Evolutionary conservation across 2,113 vertebrate genomes (phyloP).

Genomic region (Lagopus leucura): DNA sequence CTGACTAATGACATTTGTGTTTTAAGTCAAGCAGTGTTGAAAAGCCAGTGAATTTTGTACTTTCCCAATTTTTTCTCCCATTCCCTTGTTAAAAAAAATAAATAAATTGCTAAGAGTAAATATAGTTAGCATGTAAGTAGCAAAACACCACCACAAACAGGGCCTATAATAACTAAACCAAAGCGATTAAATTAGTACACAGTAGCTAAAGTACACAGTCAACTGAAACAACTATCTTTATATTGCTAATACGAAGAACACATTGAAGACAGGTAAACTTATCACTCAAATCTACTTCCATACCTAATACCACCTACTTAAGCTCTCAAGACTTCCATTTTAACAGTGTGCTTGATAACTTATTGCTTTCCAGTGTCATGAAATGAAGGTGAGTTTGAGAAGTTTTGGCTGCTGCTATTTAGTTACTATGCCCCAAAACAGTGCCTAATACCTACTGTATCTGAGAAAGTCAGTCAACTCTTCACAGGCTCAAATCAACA

Average conservation of each 20-base stretch:
- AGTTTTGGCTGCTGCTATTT: neutral
- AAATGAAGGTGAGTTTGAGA: neutral
- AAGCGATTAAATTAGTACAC: neutral
- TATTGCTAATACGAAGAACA: neutral
- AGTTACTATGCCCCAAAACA: neutral
- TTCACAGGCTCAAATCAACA: neutral
- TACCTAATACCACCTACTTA: neutral
- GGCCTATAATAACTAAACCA: neutral
- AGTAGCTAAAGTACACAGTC: neutral
- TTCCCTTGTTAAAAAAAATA: neutral
- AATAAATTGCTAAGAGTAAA: neutral
- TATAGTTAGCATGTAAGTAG: neutral
- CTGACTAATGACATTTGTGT: neutral
- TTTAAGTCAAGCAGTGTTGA: neutral
- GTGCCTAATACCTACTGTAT: neutral
- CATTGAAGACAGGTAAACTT: neutral
- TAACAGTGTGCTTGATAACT: neutral
- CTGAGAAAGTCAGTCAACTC: neutral
- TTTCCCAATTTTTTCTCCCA: rapidly evolving
- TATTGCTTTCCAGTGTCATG: neutral
- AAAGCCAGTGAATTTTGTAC: neutral
- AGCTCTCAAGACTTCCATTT: neutral
- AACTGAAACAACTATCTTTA: neutral
- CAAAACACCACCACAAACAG: neutral
- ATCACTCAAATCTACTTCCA: neutral